These are phyloP conservation scores for Laupala kohalensis DNA, from an alignment of 1,140 invertebrate species.

Conservation along the genomic window DNA sequence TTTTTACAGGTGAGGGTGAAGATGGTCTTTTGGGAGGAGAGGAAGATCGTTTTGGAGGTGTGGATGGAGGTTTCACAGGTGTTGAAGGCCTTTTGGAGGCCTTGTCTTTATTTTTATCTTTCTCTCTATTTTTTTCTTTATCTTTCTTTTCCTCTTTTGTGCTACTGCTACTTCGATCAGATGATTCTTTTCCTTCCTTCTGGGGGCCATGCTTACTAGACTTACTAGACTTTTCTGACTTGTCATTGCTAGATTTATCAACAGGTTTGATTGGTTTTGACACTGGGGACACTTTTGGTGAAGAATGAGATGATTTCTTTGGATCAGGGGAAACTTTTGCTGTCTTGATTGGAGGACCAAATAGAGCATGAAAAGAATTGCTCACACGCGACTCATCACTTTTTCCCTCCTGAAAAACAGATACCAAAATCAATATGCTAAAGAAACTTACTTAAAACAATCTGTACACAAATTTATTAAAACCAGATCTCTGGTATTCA, in stretches of 20 bases:
- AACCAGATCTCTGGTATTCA: not conserved
- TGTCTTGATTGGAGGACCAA: conserved; percentile 59
- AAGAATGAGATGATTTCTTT: conserved; percentile 25
- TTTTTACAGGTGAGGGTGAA: conserved; percentile 18
- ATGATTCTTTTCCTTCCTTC: not conserved
- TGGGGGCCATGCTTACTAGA: conserved; percentile 11
- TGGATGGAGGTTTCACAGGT: conserved; percentile 12
- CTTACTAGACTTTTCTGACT: conserved; percentile 14
- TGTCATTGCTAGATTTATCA: conserved; percentile 12
- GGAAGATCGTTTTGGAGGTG: conserved; percentile 21
- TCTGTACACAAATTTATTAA: no score
- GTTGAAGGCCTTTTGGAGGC: conserved; percentile 18
- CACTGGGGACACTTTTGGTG: conserved; percentile 31
- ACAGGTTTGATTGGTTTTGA: conserved; percentile 14
- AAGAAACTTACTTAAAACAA: no score
- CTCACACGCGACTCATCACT: conserved; percentile 9
- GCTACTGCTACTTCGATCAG: not conserved
- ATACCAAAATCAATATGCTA: no score
- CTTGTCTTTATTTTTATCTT: conserved; percentile 44
- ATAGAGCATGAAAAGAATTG: conserved; percentile 60
- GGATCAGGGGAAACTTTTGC: conserved; percentile 48
- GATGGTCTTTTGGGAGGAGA: conserved; percentile 19
- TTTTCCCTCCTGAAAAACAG: conserved; percentile 6
- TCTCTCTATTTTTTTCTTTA: conserved; percentile 30
- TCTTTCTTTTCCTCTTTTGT: conserved; percentile 23